phyloP scores from a whole-genome alignment of 2,113 vertebrate genomes.

The Phainopepla nitens region DNA sequence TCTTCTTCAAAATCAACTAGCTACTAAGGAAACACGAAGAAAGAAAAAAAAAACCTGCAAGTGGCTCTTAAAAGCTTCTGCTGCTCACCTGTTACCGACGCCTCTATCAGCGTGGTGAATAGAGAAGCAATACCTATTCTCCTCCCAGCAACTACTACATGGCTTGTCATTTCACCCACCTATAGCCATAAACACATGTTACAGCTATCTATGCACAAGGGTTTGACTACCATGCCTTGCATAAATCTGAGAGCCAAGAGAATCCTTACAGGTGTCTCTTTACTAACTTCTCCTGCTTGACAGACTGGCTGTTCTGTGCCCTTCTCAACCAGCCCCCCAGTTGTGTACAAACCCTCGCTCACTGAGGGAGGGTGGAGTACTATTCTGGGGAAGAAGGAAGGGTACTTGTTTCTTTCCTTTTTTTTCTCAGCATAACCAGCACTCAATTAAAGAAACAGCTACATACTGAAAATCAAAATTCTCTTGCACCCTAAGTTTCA shows the following conservation, averaged over 20 bases:
- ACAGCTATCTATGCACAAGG: background rate
- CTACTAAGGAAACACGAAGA: background rate
- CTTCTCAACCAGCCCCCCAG: background rate
- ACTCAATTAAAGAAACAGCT: background rate
- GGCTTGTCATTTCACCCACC: background rate
- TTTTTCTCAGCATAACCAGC: background rate
- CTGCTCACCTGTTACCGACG: background rate
- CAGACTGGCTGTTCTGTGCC: background rate
- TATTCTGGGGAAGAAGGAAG: background rate
- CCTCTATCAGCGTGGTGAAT: background rate
- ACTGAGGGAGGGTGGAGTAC: background rate
- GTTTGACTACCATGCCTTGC: background rate
- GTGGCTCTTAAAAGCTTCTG: background rate
- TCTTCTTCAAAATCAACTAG: slow-evolving; percentile 45
- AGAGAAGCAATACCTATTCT: background rate
- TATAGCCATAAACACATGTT: background rate
- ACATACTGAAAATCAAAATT: background rate
- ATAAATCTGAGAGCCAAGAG: background rate
- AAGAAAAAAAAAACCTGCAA: background rate
- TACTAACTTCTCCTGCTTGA: background rate
- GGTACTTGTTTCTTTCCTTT: background rate
- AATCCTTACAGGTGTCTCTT: background rate
- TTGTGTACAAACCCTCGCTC: background rate
- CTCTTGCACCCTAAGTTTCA: background rate
- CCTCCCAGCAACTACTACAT: background rate